Base-by-base conservation (phyloP, 2,113 vertebrate species). In the Gallinago media region DNA sequence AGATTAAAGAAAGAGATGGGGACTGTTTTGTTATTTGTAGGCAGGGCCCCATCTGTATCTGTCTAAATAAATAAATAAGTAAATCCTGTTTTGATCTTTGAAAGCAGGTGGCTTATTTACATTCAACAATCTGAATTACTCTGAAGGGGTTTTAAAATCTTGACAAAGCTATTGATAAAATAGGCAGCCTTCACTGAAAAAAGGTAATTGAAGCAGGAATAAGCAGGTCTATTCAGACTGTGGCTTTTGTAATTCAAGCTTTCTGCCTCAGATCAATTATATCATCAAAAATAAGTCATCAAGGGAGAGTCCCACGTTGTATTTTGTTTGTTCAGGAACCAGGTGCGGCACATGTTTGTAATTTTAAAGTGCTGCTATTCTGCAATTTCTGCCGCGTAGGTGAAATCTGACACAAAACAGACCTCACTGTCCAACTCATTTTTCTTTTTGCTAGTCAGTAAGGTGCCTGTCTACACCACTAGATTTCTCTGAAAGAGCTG, bases 361-460 rank as follows among this genome's bases (percentile, higher is more conserved):
- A 89, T 93, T 93, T 73, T 70, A 79, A 94, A 93, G 58, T 82
- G 88, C 94, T 97, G 95, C 92, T 96, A 82, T 40, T 50, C 58
- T 79, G 66, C 66, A 88, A 71, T 94, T 97, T 97, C 52, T 96
- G 90, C 85, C 78, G 80, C 0, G 6, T 91, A 83, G 23, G 90
- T 72, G 56, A 95, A 97, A 93, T 70, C 46, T 94, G 55, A 38
- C 7, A 6, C 70, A 88, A 79, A 94, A 66, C 74, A 88, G 54
- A 84, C 47, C 36, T 91, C 56, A 26, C 46, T 65, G 26, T 71
- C 52, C 46, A 46, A 63, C 67, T 72, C 3, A 0, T 56, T 70
- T 92, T 87, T 49, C 47, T 89, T 80, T 71, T 59, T 59, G 50
- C 25, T 70, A 44, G 44, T 92, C 58, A 73, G 31, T 75, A 74